These are phyloP conservation scores for Heliconius hermathena DNA, from an alignment of 1,140 invertebrate genomes.

Conservation along the genomic window DNA sequence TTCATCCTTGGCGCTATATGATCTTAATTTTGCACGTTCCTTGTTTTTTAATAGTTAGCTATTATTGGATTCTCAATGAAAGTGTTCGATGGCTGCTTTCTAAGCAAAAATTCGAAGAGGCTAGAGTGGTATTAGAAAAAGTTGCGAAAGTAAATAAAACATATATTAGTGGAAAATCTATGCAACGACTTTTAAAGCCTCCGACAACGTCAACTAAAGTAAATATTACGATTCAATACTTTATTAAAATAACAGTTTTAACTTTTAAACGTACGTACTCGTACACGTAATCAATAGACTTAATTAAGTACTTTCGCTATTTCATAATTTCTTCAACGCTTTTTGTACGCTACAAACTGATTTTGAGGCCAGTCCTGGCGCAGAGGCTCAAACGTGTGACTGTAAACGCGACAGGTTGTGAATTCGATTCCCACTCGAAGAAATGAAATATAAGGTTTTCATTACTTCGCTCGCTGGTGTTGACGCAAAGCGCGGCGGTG, in stretches of 20 bases:
- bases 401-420: too few species aligned
- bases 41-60: constrained; percentile 84
- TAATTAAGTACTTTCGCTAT: too few species aligned
- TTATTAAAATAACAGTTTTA: neutral
- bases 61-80: constrained; percentile 84
- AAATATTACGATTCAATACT: neutral
- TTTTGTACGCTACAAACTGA: too few species aligned
- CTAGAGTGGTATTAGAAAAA: constrained; percentile 82
- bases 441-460: too few species aligned
- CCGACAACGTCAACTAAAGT: neutral
- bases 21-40: constrained; percentile 86
- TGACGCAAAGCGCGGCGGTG: too few species aligned
- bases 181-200: constrained; percentile 24
- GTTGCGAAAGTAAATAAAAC: constrained; percentile 71
- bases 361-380: too few species aligned
- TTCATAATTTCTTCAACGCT: too few species aligned
- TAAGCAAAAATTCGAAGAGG: constrained; percentile 85
- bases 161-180: constrained; percentile 34
- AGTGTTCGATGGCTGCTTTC: constrained; percentile 89
- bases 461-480: too few species aligned
- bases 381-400: too few species aligned
- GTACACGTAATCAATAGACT: too few species aligned
- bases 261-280: neutral
- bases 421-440: too few species aligned
- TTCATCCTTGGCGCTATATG: constrained; percentile 86